Base-by-base conservation (phyloP, 2,797 vertebrate species). In the Sphenodon punctatus region DNA sequence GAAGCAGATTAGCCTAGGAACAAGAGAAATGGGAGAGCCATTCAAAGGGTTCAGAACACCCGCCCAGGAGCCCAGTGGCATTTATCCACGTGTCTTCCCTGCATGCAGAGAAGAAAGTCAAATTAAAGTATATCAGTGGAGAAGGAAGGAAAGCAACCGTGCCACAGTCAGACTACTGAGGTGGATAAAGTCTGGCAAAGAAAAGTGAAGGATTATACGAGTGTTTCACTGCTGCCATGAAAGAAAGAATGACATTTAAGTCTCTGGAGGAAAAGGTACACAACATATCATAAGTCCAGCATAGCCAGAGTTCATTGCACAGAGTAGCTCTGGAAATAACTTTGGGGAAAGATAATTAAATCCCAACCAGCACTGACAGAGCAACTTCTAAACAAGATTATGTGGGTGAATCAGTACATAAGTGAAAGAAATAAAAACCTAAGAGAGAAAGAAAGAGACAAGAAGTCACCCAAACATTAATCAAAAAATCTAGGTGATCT, bases 381-480 rank as follows among this genome's bases (percentile, higher is more conserved):
- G 4, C 8, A 36, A 36, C 56, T 84, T 78, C 70, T 30, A 77
- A 78, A 25, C 36, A 59, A 91, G 42, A 65, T 51, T 68, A 59
- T 77, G 19, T 81, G 34, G 22, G 38, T 77, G 74, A 83, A 75
- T 23, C 58, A 58, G 41, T 8, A 0, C 1, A 79, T 38, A 49
- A 88, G 49, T 38, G 67, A 70, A 39, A 22, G n/a, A n/a, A n/a
- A n/a, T n/a, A n/a, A n/a, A n/a, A n/a, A n/a, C n/a, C n/a, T n/a
- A n/a, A n/a, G n/a, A n/a, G n/a, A 3, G 46, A 83, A 86, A 84
- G 88, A 67, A 42, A 42, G 38, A 83, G 61, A 75, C 83, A 42
- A 72, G 27, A 4, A 77, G 58, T 67, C 68, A 67, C 42, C 34
- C 78, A 76, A 84, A 82, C 66, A 68, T 59, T 71, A 84, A 89